Conservation (phyloP, 1,140 invertebrate species). For the Brachionus rotundiformis region DNA sequence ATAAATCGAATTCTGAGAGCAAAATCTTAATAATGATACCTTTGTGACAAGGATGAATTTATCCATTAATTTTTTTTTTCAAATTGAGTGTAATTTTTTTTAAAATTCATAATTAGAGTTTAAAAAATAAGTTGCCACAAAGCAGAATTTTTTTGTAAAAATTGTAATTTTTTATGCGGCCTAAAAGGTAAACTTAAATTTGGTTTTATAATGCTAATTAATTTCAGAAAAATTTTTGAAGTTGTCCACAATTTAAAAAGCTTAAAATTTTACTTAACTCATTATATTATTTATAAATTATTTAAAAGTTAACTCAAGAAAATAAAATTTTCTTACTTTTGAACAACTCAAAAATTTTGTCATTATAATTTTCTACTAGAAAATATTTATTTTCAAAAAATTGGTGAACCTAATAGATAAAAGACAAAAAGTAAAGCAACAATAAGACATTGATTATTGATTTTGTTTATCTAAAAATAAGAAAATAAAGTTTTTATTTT, state of each 20-base stretch:
- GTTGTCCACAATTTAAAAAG: too few relatives aligned
- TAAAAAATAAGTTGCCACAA: slow-evolving; percentile 10
- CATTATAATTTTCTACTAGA: too few relatives aligned
- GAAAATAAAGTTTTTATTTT: too few relatives aligned
- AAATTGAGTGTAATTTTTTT: not conserved
- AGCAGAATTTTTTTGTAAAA: not conserved
- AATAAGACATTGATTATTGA: too few relatives aligned
- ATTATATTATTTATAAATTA: not conserved
- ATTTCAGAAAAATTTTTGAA: too few relatives aligned
- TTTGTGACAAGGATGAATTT: slow-evolving; percentile 12
- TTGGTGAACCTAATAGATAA: too few relatives aligned
- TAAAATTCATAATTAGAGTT: not conserved
- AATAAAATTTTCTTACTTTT: not conserved
- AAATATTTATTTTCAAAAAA: too few relatives aligned
- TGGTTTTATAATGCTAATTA: too few relatives aligned
- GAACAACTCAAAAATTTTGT: not conserved
- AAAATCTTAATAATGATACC: not conserved
- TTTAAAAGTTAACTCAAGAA: too few relatives aligned
- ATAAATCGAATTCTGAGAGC: not conserved
- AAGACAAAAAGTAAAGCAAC: too few relatives aligned
- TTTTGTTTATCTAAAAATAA: too few relatives aligned
- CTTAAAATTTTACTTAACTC: not conserved
- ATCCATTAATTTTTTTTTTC: not conserved
- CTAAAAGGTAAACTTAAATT: not conserved
- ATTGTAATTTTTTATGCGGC: not conserved